A percentile compares a stretch with the other conserved stretches of the same genome.
Evolutionary conservation across 2,113 vertebrate genomes (phyloP).

Genomic region (Prunella fulvescens): DNA sequence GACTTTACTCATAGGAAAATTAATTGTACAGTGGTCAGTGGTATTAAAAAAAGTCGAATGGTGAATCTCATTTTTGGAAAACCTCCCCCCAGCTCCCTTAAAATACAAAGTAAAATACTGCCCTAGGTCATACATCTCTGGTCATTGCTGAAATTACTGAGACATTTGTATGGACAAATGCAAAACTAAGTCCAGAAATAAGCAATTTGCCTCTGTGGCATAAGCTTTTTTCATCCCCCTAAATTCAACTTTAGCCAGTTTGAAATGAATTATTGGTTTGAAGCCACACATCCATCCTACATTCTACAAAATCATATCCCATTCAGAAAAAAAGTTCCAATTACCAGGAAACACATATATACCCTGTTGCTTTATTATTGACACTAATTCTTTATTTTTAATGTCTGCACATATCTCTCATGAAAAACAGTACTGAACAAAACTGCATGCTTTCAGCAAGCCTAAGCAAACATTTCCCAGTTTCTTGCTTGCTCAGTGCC

Average conservation of each 20-base stretch:
- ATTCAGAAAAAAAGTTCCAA: neutral
- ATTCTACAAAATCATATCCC: neutral
- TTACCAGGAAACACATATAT: neutral
- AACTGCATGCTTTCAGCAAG: neutral
- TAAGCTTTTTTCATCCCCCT: accelerated
- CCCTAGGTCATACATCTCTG: neutral
- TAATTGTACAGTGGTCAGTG: neutral
- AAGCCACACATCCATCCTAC: neutral
- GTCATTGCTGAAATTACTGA: neutral
- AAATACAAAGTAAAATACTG: neutral
- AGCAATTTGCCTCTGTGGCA: neutral
- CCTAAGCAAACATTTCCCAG: neutral
- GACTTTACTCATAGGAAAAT: neutral
- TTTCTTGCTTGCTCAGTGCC: neutral
- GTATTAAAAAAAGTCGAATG: neutral
- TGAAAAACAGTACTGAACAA: neutral
- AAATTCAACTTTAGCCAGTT: neutral
- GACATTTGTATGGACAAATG: neutral
- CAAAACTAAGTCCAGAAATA: neutral
- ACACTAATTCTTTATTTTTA: neutral
- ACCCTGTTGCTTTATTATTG: neutral
- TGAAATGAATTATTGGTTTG: neutral
- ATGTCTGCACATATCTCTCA: neutral
- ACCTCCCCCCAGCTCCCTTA: accelerated
- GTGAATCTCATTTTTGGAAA: neutral